A percentile compares a stretch with the other conserved stretches of the same genome.
Evolutionary conservation across 2,888 invertebrate genomes (phyloP).

Genomic region (Nasonovia ribisnigri): DNA sequence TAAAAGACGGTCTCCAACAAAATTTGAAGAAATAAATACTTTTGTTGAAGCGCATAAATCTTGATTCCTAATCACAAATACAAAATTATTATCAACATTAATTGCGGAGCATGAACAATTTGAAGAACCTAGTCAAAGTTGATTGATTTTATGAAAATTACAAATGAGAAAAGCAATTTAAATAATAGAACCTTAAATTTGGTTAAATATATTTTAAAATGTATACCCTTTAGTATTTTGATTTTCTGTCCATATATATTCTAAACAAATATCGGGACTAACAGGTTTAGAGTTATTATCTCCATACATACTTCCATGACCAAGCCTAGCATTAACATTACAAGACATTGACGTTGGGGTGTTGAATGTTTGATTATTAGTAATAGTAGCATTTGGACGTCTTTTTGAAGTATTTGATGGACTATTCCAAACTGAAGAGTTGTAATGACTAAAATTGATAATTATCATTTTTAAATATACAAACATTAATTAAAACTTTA

Average conservation of each 20-base stretch:
- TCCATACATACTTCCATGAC: conserved; percentile 59
- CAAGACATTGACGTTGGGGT: conserved; percentile 56
- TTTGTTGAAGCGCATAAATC: conserved; percentile 77
- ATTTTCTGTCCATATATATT: conserved; percentile 89
- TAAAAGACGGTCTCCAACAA: conserved; percentile 86
- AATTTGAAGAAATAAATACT: conserved; percentile 87
- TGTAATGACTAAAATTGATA: conserved; percentile 48
- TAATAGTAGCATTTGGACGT: conserved; percentile 57
- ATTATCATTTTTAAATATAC: background rate
- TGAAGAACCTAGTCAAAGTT: background rate
- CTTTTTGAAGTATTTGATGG: conserved; percentile 51
- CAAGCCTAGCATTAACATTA: conserved; percentile 61
- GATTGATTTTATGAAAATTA: background rate
- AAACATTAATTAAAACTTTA: background rate
- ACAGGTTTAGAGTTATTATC: conserved; percentile 73
- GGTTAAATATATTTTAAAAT: background rate
- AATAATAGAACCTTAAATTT: background rate
- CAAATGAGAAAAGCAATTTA: background rate
- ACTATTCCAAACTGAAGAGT: conserved; percentile 51
- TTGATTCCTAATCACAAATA: conserved; percentile 70
- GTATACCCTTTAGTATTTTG: conserved; percentile 65
- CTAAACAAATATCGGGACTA: conserved; percentile 88
- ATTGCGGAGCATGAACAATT: background rate
- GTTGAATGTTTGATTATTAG: conserved; percentile 53
- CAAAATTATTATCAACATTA: background rate